These are phyloP conservation scores for Gordius sp. DNA, from an alignment of 2,888 invertebrate genomes.

Conservation along the genomic window DNA sequence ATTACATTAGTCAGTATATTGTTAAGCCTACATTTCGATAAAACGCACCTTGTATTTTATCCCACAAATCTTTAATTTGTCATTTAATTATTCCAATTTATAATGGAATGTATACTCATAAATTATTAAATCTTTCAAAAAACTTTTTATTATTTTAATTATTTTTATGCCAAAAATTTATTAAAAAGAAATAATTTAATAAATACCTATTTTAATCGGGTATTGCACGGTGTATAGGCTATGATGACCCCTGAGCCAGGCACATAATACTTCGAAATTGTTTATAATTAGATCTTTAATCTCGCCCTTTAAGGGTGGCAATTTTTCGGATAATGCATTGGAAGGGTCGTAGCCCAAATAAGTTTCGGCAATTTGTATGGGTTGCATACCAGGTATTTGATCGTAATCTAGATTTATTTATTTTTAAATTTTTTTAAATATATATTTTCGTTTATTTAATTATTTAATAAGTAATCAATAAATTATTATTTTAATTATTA, in stretches of 20 bases:
- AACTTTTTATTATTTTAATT: no score
- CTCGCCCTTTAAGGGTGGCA: not conserved
- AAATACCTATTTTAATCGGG: not conserved
- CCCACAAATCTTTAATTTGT: no score
- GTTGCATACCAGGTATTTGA: constrained; percentile 6
- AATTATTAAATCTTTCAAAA: no score
- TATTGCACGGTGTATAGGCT: constrained; percentile 1
- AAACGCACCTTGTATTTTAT: no score
- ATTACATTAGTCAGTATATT: no score
- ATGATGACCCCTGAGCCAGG: not conserved
- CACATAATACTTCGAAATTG: not conserved
- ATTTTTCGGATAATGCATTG: no score
- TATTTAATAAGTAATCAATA: no score
- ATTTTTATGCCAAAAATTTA: no score
- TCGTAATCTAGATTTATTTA: constrained; percentile 10
- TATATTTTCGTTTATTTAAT: not conserved
- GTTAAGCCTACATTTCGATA: no score
- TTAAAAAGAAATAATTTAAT: no score
- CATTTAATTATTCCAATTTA: no score
- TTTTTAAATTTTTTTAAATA: not conserved
- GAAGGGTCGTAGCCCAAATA: not conserved
- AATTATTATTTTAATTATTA: not conserved
- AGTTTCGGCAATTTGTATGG: not conserved
- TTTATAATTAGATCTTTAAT: not conserved
- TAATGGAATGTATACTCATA: no score